Evolutionary conservation across 53 echinoderm and acorn worm species (phyloP).

Genomic region (Hippasteria phrygiana): DNA sequence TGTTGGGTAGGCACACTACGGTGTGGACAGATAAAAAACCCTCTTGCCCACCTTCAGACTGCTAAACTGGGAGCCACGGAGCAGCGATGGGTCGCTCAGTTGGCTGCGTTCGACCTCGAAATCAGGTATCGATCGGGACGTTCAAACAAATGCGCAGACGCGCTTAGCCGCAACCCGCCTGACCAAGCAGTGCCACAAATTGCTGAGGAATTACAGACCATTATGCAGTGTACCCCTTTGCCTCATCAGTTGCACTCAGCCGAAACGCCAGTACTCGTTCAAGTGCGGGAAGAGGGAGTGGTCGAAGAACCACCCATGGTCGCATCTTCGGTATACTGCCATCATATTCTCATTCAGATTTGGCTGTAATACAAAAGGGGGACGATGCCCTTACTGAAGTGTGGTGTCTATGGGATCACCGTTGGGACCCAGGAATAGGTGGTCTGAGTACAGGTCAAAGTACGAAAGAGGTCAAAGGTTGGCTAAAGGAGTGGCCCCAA

Average conservation of each 20-base stretch:
- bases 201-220: neutral
- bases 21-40: slow-evolving; percentile 65
- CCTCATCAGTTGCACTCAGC: neutral
- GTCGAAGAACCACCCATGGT: neutral
- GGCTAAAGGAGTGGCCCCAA: slow-evolving; percentile 42
- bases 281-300: neutral
- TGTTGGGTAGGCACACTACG: slow-evolving; percentile 6
- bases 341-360: slow-evolving; percentile 64
- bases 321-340: slow-evolving; percentile 69
- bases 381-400: slow-evolving; percentile 57
- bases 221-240: slow-evolving; percentile 17
- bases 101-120: slow-evolving; percentile 65
- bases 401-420: slow-evolving; percentile 27
- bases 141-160: slow-evolving; percentile 62
- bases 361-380: slow-evolving; percentile 58
- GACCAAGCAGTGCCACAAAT: neutral
- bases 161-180: slow-evolving; percentile 31
- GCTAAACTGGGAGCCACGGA: slow-evolving; percentile 75
- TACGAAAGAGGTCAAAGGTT: slow-evolving; percentile 24
- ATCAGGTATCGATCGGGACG: slow-evolving; percentile 69
- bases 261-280: neutral
- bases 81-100: slow-evolving; percentile 74
- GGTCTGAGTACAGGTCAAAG: neutral
- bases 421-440: slow-evolving; percentile 65
- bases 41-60: slow-evolving; percentile 42